Percentiles rank a stretch among this genome's conserved stretches.
These are phyloP conservation scores for Drosophila ironensis DNA, from an alignment of 1,140 invertebrate genomes.

Conservation along the genomic window DNA sequence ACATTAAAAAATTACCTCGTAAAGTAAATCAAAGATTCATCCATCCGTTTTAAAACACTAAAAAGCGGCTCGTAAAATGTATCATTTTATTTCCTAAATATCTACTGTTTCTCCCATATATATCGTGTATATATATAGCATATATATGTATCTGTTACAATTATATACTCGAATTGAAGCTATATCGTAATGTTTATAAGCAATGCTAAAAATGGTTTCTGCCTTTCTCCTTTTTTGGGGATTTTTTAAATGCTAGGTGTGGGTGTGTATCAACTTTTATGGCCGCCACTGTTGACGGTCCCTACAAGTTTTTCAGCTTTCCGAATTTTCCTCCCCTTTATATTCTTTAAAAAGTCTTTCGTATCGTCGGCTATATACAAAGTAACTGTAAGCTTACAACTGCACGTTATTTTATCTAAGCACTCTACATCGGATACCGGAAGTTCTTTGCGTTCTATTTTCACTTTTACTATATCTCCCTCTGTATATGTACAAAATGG, in stretches of 20 bases:
- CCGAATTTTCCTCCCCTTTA: slow-evolving; percentile 12
- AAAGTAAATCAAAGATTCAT: slow-evolving; percentile 31
- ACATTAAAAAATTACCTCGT: slow-evolving; percentile 34
- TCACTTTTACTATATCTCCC: slow-evolving; percentile 15
- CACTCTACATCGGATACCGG: slow-evolving; percentile 30
- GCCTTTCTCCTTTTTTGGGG: slow-evolving; percentile 3
- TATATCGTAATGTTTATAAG: slow-evolving; percentile 51
- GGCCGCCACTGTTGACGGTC: not conserved
- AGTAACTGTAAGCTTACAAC: slow-evolving; percentile 29
- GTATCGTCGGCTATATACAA: slow-evolving; percentile 40
- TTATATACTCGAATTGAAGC: slow-evolving; percentile 53
- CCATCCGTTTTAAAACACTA: slow-evolving; percentile 51
- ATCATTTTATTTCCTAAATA: slow-evolving; percentile 22
- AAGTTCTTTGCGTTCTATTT: slow-evolving; percentile 22
- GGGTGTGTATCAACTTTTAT: slow-evolving; percentile 32
- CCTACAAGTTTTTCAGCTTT: slow-evolving; percentile 11
- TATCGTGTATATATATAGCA: slow-evolving; percentile 11
- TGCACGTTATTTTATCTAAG: slow-evolving; percentile 34
- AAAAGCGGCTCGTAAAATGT: slow-evolving; percentile 49
- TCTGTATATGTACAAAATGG: slow-evolving; percentile 52
- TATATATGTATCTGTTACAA: slow-evolving; percentile 18
- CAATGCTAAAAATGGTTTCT: slow-evolving; percentile 56
- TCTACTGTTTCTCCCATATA: slow-evolving; percentile 17
- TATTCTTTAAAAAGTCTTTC: slow-evolving; percentile 63
- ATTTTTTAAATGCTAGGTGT: slow-evolving; percentile 59